These are phyloP conservation scores for Tetragnatha versicolor DNA, from an alignment of 1,140 invertebrate species.

Conservation along the genomic window DNA sequence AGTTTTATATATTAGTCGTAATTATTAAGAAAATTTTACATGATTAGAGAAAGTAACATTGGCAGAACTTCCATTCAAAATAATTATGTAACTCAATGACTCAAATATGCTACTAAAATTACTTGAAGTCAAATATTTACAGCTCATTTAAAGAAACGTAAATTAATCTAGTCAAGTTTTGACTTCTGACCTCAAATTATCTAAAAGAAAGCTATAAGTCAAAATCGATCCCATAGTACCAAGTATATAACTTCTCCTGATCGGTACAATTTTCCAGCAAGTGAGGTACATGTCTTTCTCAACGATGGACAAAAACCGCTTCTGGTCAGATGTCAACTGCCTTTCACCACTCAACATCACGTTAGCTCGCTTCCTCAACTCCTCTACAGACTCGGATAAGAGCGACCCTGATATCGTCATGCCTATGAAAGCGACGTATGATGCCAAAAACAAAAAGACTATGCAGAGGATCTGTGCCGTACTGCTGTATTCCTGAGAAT, in stretches of 20 bases:
- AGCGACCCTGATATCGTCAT: neutral
- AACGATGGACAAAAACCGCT: neutral
- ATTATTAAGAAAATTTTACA: too few relatives aligned
- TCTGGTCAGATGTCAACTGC: neutral
- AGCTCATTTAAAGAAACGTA: too few relatives aligned
- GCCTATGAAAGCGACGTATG: neutral
- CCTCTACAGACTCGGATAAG: neutral
- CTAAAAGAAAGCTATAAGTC: neutral
- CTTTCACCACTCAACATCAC: neutral
- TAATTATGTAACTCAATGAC: too few relatives aligned
- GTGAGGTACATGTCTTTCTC: neutral
- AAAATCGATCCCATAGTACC: neutral
- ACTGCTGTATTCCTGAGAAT: neutral
- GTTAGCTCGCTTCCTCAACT: neutral
- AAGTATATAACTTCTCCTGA: conserved; percentile 10
- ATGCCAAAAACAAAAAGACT: neutral
- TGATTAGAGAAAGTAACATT: too few relatives aligned
- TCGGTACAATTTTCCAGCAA: neutral
- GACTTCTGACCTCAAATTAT: too few relatives aligned
- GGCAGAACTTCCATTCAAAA: too few relatives aligned
- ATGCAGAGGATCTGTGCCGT: neutral
- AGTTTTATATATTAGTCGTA: too few relatives aligned
- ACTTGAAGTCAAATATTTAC: too few relatives aligned
- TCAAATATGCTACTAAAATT: too few relatives aligned
- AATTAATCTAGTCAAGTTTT: too few relatives aligned